These are phyloP conservation scores for Arge pagana DNA, from an alignment of 2,888 invertebrate species.

Conservation along the genomic window DNA sequence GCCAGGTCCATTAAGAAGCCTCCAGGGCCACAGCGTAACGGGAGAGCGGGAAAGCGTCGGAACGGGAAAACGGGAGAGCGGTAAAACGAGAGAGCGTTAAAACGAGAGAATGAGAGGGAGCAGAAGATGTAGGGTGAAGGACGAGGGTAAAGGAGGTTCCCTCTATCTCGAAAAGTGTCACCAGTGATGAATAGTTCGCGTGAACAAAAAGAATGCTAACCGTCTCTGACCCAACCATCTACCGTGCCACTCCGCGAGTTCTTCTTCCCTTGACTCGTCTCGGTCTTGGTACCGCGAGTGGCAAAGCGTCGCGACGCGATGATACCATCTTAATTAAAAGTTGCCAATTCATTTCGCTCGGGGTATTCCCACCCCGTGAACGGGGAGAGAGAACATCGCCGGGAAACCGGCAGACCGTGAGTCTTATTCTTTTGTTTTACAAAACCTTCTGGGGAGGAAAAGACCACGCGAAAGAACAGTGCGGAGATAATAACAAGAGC, in stretches of 20 bases:
- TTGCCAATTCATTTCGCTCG: conserved; percentile 58
- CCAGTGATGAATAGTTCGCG: conserved; percentile 59
- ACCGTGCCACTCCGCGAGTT: conserved; percentile 20
- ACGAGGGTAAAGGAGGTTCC: conserved; percentile 40
- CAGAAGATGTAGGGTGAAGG: conserved; percentile 25
- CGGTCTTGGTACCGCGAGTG: not conserved
- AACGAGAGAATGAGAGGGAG: conserved; percentile 21
- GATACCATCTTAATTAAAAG: conserved; percentile 59
- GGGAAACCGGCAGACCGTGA: conserved; percentile 23
- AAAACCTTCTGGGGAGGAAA: conserved; percentile 33
- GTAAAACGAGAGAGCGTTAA: conserved; percentile 27
- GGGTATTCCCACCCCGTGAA: conserved; percentile 44
- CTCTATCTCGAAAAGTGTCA: conserved; percentile 58
- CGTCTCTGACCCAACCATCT: conserved; percentile 36
- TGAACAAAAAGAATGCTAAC: conserved; percentile 58
- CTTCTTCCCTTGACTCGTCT: conserved; percentile 3
- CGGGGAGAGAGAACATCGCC: conserved; percentile 22
- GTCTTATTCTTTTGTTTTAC: conserved; percentile 48
- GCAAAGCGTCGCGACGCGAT: conserved; percentile 25
- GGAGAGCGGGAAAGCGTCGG: conserved; percentile 23
- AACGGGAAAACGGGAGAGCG: conserved; percentile 25
- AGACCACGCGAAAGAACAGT: conserved; percentile 36
- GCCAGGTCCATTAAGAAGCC: conserved; percentile 55
- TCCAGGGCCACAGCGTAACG: conserved; percentile 48
- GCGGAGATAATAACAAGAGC: conserved; percentile 48